Base-by-base conservation (phyloP, 2,113 vertebrate species). In the Myiagra hebetior region DNA sequence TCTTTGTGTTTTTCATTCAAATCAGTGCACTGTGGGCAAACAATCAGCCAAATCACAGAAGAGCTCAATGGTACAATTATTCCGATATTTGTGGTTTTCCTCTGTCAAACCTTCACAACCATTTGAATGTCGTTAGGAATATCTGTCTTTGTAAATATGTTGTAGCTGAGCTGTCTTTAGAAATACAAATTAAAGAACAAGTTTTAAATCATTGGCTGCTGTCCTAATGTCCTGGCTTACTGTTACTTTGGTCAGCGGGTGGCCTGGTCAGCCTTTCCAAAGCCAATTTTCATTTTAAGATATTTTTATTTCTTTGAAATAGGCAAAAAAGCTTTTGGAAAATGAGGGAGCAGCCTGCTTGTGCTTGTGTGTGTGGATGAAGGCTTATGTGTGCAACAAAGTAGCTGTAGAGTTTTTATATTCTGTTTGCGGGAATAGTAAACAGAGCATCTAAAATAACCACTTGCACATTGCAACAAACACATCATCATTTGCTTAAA, bases 401-500 rank as follows among this genome's bases (percentile, higher is more conserved):
- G 97, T 98, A 93, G 96, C 97, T 94, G 81, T 93, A 92, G 97
- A 98, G 97, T 97, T 97, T 97, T 98, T 97, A 96, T 97, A 98
- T 98, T 98, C 97, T 98, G 98, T 97, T 98, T 98, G 97, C 98
- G 96, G 97, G 98, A 98, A 98, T 98, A 98, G 98, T 98, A 98
- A 98, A 98, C 98, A 98, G 98, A 98, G 98, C 97, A 97, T 98
- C 98, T 98, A 97, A 98, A 99, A 98, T 99, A 98, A 98, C 97
- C 98, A 98, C 98, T 98, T 98, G 98, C 98, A 98, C 97, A 97
- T 98, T 97, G 97, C 98, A 98, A 98, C 98, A 98, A 98, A 98
- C 98, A 99, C 98, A 98, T 98, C 98, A 98, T 99, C 98, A 99
- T 99, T 99, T 99, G 98, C 98, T 98, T 98, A 98, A 99, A 98